Evolutionary conservation across 2,113 vertebrate species (phyloP).

Genomic region (Chlamydotis undulata): DNA sequence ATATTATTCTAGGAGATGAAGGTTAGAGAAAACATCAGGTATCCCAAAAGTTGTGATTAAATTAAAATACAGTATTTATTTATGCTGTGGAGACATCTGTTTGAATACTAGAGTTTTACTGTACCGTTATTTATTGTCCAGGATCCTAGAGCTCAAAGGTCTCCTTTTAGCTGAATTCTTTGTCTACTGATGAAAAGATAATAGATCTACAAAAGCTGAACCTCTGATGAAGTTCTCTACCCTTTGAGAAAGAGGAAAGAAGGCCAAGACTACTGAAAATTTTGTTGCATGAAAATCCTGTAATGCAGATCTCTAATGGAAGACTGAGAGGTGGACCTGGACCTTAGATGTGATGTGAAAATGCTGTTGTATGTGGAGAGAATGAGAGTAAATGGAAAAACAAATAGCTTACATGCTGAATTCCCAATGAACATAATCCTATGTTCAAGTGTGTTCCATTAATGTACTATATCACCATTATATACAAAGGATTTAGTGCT

Average conservation of each 20-base stretch:
- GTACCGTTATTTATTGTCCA: neutral
- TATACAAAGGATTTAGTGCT: neutral
- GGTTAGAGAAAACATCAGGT: neutral
- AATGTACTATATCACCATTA: neutral
- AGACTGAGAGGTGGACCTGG: neutral
- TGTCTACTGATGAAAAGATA: neutral
- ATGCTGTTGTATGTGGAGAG: neutral
- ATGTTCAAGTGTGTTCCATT: neutral
- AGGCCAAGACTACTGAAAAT: neutral
- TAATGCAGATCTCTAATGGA: neutral
- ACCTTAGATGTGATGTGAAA: neutral
- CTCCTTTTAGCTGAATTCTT: neutral
- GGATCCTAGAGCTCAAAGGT: neutral
- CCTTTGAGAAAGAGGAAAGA: neutral
- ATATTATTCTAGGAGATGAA: neutral
- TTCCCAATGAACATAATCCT: neutral
- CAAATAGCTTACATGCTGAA: neutral
- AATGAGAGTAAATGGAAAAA: neutral
- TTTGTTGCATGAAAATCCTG: neutral
- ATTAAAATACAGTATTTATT: neutral
- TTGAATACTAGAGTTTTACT: neutral
- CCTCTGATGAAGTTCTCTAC: neutral
- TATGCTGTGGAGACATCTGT: neutral
- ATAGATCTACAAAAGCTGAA: neutral
- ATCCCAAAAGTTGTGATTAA: neutral